phyloP scores from a whole-genome alignment of 2,797 vertebrate genomes.

The Sebastes wilsoni region DNA sequence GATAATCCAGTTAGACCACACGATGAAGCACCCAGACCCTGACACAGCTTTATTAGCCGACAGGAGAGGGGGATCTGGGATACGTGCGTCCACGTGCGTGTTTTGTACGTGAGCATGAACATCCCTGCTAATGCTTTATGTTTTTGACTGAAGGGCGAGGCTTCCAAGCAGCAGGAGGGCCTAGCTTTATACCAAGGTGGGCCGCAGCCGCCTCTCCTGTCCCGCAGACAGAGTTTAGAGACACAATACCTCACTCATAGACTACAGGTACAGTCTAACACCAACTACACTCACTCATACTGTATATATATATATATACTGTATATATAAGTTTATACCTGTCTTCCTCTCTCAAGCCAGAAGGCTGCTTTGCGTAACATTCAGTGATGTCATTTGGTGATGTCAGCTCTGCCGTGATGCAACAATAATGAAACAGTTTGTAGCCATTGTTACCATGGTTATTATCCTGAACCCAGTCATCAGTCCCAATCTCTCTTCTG shows the following conservation, averaged over 20 bases:
- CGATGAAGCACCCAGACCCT: slow-evolving; percentile 46
- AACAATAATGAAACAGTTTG: slow-evolving; percentile 9
- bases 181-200: slow-evolving; percentile 84
- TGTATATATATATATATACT: background rate
- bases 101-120: background rate
- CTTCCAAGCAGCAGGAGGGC: slow-evolving; percentile 85
- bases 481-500: slow-evolving; percentile 54
- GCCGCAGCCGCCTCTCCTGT: slow-evolving; percentile 85
- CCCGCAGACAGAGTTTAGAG: slow-evolving; percentile 92
- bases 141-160: slow-evolving; percentile 84
- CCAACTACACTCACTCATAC: background rate
- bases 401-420: slow-evolving; percentile 3
- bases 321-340: background rate
- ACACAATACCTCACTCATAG: slow-evolving; percentile 92
- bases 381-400: slow-evolving; percentile 1
- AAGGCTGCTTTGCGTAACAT: background rate
- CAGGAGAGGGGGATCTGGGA: slow-evolving; percentile 22
- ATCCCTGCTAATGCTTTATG: slow-evolving; percentile 38
- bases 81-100: background rate
- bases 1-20: slow-evolving; percentile 66
- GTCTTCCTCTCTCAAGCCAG: background rate
- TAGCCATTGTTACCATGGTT: slow-evolving; percentile 2
- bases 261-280: slow-evolving; percentile 87
- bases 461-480: slow-evolving; percentile 40
- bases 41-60: slow-evolving; percentile 54